phyloP scores from a whole-genome alignment of 2,113 vertebrate genomes.

The Gobio gobio region DNA sequence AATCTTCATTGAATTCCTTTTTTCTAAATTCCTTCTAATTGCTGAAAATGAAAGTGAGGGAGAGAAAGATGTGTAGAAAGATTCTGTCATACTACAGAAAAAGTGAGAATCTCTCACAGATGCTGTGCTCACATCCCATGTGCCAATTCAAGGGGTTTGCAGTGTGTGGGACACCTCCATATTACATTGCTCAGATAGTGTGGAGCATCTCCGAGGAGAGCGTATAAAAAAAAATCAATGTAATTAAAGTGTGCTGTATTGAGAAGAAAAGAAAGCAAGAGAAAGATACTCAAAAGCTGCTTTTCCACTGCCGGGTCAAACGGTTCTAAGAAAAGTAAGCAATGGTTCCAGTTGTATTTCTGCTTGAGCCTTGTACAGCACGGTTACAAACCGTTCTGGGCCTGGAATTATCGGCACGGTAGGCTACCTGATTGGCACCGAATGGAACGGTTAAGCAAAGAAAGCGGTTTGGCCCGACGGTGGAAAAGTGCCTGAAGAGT shows the following conservation, averaged over 20 bases:
- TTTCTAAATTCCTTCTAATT: not conserved
- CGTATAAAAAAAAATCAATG: too few species aligned
- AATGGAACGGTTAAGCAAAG: too few species aligned
- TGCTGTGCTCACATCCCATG: not conserved
- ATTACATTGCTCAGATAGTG: not conserved
- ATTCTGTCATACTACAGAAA: not conserved
- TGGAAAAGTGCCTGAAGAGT: not conserved
- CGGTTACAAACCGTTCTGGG: too few species aligned
- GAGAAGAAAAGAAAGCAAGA: not conserved
- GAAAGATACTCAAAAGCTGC: not conserved
- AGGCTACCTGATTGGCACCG: too few species aligned
- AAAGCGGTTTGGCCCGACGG: too few species aligned
- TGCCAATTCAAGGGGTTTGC: not conserved
- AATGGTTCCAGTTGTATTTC: too few species aligned
- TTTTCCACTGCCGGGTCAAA: too few species aligned
- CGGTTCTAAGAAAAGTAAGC: too few species aligned
- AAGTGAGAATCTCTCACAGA: not conserved
- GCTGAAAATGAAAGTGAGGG: not conserved
- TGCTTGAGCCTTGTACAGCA: too few species aligned
- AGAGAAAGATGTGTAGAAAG: not conserved
- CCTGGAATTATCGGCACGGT: too few species aligned
- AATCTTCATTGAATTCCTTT: not conserved
- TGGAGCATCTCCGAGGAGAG: not conserved
- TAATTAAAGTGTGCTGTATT: not conserved
- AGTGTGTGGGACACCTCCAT: not conserved